Percentiles rank a stretch among this genome's conserved stretches.
phyloP scores from a whole-genome alignment of 2,888 invertebrate species.

The Melitaea athalia region DNA sequence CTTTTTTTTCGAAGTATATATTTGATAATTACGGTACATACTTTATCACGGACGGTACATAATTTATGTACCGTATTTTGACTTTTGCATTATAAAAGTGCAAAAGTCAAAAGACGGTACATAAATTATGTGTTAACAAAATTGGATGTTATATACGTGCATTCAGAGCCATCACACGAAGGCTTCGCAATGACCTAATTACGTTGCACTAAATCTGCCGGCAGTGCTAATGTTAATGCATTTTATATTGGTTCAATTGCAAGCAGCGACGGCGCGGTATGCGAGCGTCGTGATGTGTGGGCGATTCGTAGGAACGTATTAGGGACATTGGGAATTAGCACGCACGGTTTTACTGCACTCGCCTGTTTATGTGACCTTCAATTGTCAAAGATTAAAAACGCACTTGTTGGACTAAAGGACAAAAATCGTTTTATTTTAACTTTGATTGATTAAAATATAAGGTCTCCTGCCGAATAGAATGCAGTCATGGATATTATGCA shows the following conservation, averaged over 20 bases:
- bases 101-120: neutral
- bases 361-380: constrained; percentile 32
- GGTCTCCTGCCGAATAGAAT: no score
- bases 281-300: constrained; percentile 68
- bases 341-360: constrained; percentile 48
- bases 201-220: constrained; percentile 67
- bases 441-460: neutral
- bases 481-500: neutral
- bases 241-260: constrained; percentile 83
- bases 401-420: constrained; percentile 4
- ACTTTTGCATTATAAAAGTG: no score
- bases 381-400: constrained; percentile 23
- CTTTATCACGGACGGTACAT: no score
- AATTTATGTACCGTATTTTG: no score
- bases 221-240: constrained; percentile 77
- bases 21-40: no score
- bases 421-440: constrained; percentile 1
- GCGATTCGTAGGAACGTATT: constrained; percentile 78
- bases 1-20: no score
- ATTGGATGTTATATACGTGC: neutral
- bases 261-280: constrained; percentile 76
- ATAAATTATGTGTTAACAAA: neutral
- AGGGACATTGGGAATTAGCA: constrained; percentile 67
- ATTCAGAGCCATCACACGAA: constrained; percentile 37
- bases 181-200: constrained; percentile 67